phyloP scores from a whole-genome alignment of 2,797 vertebrate genomes.

The Sus cebifrons region DNA sequence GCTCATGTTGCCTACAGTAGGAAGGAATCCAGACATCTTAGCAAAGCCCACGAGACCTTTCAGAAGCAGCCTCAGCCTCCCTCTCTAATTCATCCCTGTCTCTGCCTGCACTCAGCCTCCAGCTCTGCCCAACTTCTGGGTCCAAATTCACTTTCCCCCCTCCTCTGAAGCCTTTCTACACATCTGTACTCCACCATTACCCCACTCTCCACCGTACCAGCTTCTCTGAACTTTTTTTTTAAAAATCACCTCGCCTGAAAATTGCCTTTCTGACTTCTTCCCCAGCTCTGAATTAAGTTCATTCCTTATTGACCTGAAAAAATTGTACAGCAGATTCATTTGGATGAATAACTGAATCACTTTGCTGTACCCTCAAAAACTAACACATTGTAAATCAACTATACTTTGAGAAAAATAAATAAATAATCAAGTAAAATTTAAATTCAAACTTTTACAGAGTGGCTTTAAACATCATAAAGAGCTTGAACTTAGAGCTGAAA shows the following conservation, averaged over 20 bases:
- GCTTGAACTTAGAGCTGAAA: neutral
- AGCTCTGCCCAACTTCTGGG: rapidly evolving
- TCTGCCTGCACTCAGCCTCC: too few relatives aligned
- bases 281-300: neutral
- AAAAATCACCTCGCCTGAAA: neutral
- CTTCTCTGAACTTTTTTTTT: neutral
- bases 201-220: neutral
- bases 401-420: neutral
- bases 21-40: neutral
- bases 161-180: too few relatives aligned
- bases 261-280: neutral
- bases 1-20: neutral
- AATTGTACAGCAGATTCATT: neutral
- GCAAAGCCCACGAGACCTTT: neutral
- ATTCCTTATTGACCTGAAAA: conserved; percentile 31
- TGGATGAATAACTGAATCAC: neutral
- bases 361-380: too few relatives aligned
- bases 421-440: neutral
- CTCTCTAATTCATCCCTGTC: neutral
- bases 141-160: neutral
- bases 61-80: too few relatives aligned
- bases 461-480: neutral
- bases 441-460: conserved; percentile 47
- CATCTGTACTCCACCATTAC: neutral
- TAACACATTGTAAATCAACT: too few relatives aligned